A percentile compares a stretch with the other conserved stretches of the same genome.
Evolutionary conservation across 2,888 invertebrate genomes (phyloP).

Genomic region (Macrosoma leucophasiata): DNA sequence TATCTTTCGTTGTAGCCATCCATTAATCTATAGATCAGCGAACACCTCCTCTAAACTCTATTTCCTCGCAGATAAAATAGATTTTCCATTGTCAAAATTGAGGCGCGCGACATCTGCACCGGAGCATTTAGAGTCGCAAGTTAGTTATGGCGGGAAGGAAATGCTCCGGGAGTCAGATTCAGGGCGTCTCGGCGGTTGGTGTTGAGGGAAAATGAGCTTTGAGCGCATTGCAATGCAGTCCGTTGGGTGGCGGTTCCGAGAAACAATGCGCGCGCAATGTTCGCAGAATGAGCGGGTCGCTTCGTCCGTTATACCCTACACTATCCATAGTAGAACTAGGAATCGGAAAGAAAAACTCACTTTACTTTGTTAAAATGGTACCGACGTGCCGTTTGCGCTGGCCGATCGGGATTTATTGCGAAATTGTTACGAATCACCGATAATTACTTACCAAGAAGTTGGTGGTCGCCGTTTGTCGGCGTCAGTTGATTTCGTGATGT

Average conservation of each 20-base stretch:
- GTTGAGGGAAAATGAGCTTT: constrained; percentile 48
- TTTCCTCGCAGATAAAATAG: constrained; percentile 46
- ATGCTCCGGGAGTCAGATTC: constrained; percentile 43
- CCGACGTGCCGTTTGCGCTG: constrained; percentile 46
- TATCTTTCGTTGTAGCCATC: constrained; percentile 36
- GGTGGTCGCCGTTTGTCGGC: no score
- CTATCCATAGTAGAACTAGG: constrained; percentile 50
- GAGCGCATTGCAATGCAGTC: constrained; percentile 51
- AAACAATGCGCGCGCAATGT: constrained; percentile 64
- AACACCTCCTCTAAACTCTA: constrained; percentile 43
- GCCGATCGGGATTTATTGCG: constrained; percentile 50
- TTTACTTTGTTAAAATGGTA: constrained; percentile 62
- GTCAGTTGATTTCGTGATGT: no score
- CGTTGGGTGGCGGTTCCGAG: constrained; percentile 58
- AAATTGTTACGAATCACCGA: constrained; percentile 59
- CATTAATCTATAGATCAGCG: constrained; percentile 42
- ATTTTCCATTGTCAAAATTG: constrained; percentile 38
- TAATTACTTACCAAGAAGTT: constrained; percentile 46
- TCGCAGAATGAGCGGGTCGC: constrained; percentile 67
- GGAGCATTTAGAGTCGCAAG: constrained; percentile 43
- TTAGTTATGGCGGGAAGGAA: constrained; percentile 44
- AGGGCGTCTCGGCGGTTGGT: constrained; percentile 49
- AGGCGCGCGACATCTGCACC: constrained; percentile 9
- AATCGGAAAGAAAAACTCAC: constrained; percentile 65
- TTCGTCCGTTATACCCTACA: constrained; percentile 56